Evolutionary conservation across 2,113 vertebrate species (phyloP).

Genomic region (Melanocharis versteri): DNA sequence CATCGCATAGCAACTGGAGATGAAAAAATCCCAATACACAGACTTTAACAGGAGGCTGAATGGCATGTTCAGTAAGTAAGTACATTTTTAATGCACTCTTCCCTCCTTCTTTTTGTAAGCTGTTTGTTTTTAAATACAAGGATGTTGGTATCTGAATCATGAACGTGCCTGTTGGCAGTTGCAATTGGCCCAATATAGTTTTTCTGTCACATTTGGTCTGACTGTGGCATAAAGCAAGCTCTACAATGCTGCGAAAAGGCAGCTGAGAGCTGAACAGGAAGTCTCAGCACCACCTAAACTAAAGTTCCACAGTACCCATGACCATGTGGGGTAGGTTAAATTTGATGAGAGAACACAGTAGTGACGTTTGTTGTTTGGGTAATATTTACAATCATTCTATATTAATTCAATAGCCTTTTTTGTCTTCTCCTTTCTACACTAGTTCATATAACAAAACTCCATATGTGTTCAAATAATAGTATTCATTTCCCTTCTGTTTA

Average conservation of each 20-base stretch:
- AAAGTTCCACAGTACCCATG: fast-evolving
- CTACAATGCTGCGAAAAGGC: not conserved
- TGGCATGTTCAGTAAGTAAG: not conserved
- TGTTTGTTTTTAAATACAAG: not conserved
- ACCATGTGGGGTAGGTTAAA: fast-evolving
- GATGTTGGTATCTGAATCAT: not conserved
- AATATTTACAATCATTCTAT: not conserved
- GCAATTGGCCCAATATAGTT: not conserved
- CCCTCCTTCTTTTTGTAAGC: not conserved
- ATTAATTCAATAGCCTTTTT: not conserved
- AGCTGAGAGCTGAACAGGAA: not conserved
- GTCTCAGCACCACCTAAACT: not conserved
- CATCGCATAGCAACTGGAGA: not conserved
- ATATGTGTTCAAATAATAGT: not conserved
- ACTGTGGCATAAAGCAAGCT: not conserved
- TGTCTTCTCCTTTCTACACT: not conserved
- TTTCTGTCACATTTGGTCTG: constrained; percentile 4
- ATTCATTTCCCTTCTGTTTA: not conserved
- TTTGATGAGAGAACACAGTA: not conserved
- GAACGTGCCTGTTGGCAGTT: not conserved
- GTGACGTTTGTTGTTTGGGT: not conserved
- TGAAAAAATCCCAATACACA: not conserved
- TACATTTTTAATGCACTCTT: not conserved
- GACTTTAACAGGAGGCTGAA: not conserved
- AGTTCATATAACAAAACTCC: not conserved